Percentiles rank a stretch among this genome's conserved stretches.
phyloP scores from a whole-genome alignment of 2,113 vertebrate species.

The Myrmecophaga tridactyla region DNA sequence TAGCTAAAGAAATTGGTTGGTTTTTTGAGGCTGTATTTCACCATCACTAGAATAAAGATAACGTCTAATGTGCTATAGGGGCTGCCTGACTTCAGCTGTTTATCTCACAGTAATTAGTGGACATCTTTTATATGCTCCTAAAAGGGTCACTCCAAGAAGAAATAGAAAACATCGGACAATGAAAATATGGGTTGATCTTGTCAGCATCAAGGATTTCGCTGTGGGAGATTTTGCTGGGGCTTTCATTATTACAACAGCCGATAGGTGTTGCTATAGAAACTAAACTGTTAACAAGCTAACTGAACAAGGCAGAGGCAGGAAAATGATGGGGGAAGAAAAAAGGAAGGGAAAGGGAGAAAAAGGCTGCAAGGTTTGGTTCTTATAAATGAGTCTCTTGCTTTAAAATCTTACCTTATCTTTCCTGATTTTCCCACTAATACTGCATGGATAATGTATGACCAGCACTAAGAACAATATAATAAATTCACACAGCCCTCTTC shows the following conservation, averaged over 20 bases:
- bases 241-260: conserved; percentile 84
- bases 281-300: conserved; percentile 81
- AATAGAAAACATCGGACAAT: conserved; percentile 78
- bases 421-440: conserved; percentile 70
- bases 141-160: conserved; percentile 75
- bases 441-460: conserved; percentile 40
- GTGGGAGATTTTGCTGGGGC: conserved; percentile 81
- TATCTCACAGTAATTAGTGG: conserved; percentile 79
- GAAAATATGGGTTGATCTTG: conserved; percentile 81
- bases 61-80: not conserved
- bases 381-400: conserved; percentile 69
- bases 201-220: conserved; percentile 84
- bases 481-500: conserved; percentile 58
- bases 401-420: conserved; percentile 71
- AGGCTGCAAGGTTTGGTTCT: conserved; percentile 63
- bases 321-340: conserved; percentile 65
- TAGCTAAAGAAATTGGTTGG: conserved; percentile 47
- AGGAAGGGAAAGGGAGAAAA: conserved; percentile 17
- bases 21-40: conserved; percentile 63
- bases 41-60: conserved; percentile 44
- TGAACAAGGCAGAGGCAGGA: conserved; percentile 79
- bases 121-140: conserved; percentile 73
- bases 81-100: conserved; percentile 65
- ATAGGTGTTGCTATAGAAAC: conserved; percentile 89
- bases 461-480: conserved; percentile 20